A percentile compares a stretch with the other conserved stretches of the same genome.
Conservation (phyloP, 2,888 invertebrate genomes). For the Thereva unica region DNA sequence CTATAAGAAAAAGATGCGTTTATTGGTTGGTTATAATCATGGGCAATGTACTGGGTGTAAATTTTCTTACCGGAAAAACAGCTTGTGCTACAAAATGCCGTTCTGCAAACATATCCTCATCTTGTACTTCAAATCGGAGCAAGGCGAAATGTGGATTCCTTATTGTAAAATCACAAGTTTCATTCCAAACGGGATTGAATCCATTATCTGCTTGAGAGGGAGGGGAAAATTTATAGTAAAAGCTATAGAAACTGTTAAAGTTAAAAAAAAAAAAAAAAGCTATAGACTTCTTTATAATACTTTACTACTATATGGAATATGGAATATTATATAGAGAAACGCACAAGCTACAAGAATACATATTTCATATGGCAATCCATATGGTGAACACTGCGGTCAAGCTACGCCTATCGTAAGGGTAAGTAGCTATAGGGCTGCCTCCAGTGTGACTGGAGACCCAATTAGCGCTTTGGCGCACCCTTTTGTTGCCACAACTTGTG, state of each 20-base stretch:
- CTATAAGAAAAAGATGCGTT: slow-evolving; percentile 52
- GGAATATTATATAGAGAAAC: neutral
- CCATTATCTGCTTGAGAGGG: slow-evolving; percentile 75
- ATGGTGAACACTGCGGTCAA: no score
- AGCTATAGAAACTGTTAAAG: no score
- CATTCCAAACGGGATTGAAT: slow-evolving; percentile 91
- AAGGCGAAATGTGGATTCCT: slow-evolving; percentile 82
- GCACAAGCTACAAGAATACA: slow-evolving; percentile 2
- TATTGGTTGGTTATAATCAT: neutral
- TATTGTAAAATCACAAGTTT: slow-evolving; percentile 80
- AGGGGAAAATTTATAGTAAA: slow-evolving; percentile 58
- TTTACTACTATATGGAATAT: neutral
- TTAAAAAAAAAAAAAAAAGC: no score
- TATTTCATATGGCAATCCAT: neutral
- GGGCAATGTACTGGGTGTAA: neutral
- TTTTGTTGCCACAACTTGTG: no score
- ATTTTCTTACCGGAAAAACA: slow-evolving; percentile 74
- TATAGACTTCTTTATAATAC: no score
- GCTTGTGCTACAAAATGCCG: slow-evolving; percentile 96
- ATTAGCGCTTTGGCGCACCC: no score
- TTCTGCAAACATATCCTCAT: slow-evolving; percentile 97
- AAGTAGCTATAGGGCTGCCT: no score
- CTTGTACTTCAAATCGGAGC: slow-evolving; percentile 85
- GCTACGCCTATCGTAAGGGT: no score
- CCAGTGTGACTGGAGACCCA: no score